Base-by-base conservation (phyloP, 2,888 invertebrate genomes). In the Nasonovia ribisnigri region DNA sequence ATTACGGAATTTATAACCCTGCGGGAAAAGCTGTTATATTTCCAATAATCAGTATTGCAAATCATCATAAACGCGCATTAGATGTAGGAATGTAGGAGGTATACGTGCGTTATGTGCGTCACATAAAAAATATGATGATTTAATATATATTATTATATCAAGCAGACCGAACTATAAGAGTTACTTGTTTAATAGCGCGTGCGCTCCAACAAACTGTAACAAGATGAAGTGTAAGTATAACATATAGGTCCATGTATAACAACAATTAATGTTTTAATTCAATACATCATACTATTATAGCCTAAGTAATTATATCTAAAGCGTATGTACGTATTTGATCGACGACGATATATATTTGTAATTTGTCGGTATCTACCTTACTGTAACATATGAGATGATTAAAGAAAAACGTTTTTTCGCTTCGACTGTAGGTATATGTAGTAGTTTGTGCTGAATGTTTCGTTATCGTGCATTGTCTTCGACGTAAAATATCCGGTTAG, bases 221-320 rank as follows among this genome's bases (percentile, higher is more conserved):
- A 54, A 20, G 20, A n/a, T n/a, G 36, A 36, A 16, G 16, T 29
- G 60, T 60, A 29, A 60, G 29, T 60, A 29, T 29, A 29, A 29
- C 29, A 13, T n/a, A 67, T n/a, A 67, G 13, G n/a, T 13, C 13
- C 60, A n/a, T 67, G n/a, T n/a, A n/a, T 51, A 51, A 4, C 60
- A 67, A 67, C 29, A 67, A 67, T 67, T 67, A 67, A 67, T 67
- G 60, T 67, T 67, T n/a, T 67, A 67, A n/a, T 67, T 67, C 60
- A n/a, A 67, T 67, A 67, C 60, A 67, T n/a, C n/a, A n/a, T n/a
- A n/a, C n/a, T n/a, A n/a, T n/a, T n/a, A n/a, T n/a, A n/a, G n/a
- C n/a, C n/a, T n/a, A n/a, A n/a, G n/a, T n/a, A n/a, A n/a, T 51
- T 51, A 16, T 51, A 51, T 51, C 16, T 51, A 51, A 51, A 51